Base-by-base conservation (phyloP, 2,888 invertebrate genomes). In the Aphelenchoides bicaudatus region DNA sequence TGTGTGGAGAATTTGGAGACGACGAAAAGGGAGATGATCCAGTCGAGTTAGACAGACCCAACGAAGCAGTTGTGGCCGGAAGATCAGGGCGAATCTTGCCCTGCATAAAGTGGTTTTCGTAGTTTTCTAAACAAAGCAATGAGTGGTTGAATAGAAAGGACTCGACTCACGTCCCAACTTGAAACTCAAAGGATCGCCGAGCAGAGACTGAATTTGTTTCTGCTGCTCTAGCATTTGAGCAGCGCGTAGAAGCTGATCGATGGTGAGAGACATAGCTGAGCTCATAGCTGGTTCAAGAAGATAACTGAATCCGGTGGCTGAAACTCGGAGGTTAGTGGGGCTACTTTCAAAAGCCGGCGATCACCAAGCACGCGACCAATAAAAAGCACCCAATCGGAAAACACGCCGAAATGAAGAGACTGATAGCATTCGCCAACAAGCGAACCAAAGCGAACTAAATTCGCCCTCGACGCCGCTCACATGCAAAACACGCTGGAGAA, bases 181-280 rank as follows among this genome's bases (percentile, higher is more conserved):
- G 3, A 51, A 34, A 21, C 25, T 13, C 19, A 51, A 25, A 19
- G 43, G 31, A 34, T 51, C 52, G 21, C 21, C 39, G 38, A 51
- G 39, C 10, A 43, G 6, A 16, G 19, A 38, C 16, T 34, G 52
- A 1, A 43, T 23, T 2, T 23, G 43, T n/a, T 43, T 43, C 2
- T 21, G 23, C 49, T 47, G 62, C 50, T 72, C 72, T 10, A 72
- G 51, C 25, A 72, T 59, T 38, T 66, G 61, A 39, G 72, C 72
- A 23, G 72, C 72, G 19, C 66, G 65, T n/a, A 72, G 57, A 19
- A 72, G 62, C n/a, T 43, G 39, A n/a, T 63, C 63, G 27, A 51
- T 47, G n/a, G 46, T 47, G 39, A 64, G n/a, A 5, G 31, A 30
- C 3, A 39, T 28, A 21, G 58, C 16, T 37, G 63, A 59, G 63